phyloP scores from a whole-genome alignment of 35 echinoderm and acorn worm species.

The Stichopus chloronotus region DNA sequence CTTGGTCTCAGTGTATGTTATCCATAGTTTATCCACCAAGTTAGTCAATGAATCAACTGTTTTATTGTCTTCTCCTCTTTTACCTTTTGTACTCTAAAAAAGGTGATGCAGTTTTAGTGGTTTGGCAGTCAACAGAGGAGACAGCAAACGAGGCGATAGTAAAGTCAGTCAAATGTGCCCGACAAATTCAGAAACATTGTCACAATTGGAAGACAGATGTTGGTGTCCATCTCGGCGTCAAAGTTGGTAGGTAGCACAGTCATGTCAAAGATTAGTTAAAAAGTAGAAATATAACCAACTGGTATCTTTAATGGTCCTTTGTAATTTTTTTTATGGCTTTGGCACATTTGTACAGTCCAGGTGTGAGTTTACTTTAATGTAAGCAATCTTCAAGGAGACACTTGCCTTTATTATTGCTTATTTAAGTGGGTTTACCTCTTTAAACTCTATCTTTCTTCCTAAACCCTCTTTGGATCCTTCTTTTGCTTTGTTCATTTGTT shows the following conservation, averaged over 20 bases:
- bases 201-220: conserved; percentile 87
- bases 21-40: no score
- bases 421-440: no score
- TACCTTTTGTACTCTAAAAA: background rate
- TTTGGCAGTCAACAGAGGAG: conserved; percentile 62
- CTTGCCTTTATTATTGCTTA: no score
- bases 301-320: background rate
- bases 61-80: background rate
- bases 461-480: no score
- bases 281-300: background rate
- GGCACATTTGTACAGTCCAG: no score
- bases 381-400: no score
- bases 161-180: conserved; percentile 67
- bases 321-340: background rate
- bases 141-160: conserved; percentile 35
- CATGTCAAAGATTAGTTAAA: background rate
- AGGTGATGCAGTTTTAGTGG: conserved; percentile 82
- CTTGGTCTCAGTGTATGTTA: background rate
- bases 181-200: conserved; percentile 74
- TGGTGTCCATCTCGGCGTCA: conserved; percentile 69
- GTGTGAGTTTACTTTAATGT: no score
- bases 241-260: conserved; percentile 67
- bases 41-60: background rate
- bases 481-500: no score
- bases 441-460: no score